phyloP scores from a whole-genome alignment of 2,113 vertebrate species.

The Esox niger region DNA sequence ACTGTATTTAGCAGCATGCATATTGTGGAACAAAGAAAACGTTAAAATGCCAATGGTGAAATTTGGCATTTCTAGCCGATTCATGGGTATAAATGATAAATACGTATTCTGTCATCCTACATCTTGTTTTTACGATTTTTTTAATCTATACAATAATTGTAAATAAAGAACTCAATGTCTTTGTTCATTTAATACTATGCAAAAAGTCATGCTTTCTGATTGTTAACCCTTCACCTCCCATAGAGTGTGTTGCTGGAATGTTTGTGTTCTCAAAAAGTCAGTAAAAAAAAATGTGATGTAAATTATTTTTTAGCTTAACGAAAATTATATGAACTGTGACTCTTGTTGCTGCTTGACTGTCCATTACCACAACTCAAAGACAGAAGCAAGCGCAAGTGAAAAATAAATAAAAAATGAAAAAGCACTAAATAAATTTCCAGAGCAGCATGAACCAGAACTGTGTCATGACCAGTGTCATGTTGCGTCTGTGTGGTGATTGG shows the following conservation, averaged over 20 bases:
- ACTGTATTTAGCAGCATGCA: conserved; percentile 99
- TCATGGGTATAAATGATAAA: conserved; percentile 87
- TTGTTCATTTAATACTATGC: conserved; percentile 99
- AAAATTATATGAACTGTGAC: conserved; percentile 75
- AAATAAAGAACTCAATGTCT: conserved; percentile 99
- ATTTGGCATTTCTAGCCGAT: conserved; percentile 90
- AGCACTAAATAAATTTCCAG: conserved; percentile 85
- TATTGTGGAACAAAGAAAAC: conserved; percentile 85
- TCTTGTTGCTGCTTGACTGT: conserved; percentile 82
- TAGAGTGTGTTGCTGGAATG: conserved; percentile 89
- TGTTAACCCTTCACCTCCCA: conserved; percentile 82
- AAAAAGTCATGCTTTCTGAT: conserved; percentile 96
- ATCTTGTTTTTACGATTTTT: conserved; percentile 99
- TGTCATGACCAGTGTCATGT: conserved; percentile 72
- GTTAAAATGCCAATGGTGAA: conserved; percentile 80
- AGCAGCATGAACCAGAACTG: conserved; percentile 89
- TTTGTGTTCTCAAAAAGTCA: conserved; percentile 86
- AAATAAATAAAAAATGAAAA: conserved; percentile 59
- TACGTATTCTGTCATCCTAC: conserved; percentile 82
- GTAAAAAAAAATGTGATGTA: conserved; percentile 83
- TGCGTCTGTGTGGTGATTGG: conserved; percentile 64
- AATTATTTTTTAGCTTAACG: conserved; percentile 83
- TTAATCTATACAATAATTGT: conserved; percentile 99
- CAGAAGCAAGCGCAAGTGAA: conserved; percentile 83
- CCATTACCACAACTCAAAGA: conserved; percentile 78